Evolutionary conservation across 23 tunicate species (phyloP), one percentile per base, ranked within the genome.

Genomic region (Phallusia fumigata): DNA sequence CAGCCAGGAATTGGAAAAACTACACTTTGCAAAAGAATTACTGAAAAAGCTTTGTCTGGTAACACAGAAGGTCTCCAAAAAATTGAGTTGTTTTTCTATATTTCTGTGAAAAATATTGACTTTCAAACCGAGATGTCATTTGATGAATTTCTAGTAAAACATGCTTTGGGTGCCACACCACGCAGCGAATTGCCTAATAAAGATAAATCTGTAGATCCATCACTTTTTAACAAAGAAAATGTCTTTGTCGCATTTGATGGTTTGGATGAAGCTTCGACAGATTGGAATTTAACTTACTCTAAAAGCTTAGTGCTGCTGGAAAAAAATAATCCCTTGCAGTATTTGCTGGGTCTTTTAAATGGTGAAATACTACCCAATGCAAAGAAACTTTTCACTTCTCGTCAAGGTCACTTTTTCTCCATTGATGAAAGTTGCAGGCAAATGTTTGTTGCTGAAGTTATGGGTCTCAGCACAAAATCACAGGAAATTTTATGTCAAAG

Each of bases 1-100:
- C 69, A 58, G 69, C 69, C 69, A 6, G 69, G 69, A 58, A 58
- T 58, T 6, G 69, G 69, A 58, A 58, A 58, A 58, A 58, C 69
- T 1, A 21, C 69, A 58, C 69, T 58, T 21, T 58, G 28, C 16
- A 58, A 58, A 58, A 16, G 8, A 6, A 58, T 58, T 58, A 58
- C 69, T 24, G 69, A 58, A 58, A 58, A 58, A 58, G 69, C 69
- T 21, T 21, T 58, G 69, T 22, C 26, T 58, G 69, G 69, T 58
- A 24, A 22, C 3, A 58, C 28, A 24, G 69, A 58, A 58, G 28
- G 28, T 58, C 28, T 58, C 28, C 2, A 58, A 21, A 58, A 58
- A 8, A 58, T 24, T 24, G 28, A 58, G 3, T 58, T 21, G 26
- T 58, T 22, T 58, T 58, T 58, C 28, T 58, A 58, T 24, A 58